phyloP scores from a whole-genome alignment of 2,113 vertebrate genomes.

The Odobenus rosmarus region DNA sequence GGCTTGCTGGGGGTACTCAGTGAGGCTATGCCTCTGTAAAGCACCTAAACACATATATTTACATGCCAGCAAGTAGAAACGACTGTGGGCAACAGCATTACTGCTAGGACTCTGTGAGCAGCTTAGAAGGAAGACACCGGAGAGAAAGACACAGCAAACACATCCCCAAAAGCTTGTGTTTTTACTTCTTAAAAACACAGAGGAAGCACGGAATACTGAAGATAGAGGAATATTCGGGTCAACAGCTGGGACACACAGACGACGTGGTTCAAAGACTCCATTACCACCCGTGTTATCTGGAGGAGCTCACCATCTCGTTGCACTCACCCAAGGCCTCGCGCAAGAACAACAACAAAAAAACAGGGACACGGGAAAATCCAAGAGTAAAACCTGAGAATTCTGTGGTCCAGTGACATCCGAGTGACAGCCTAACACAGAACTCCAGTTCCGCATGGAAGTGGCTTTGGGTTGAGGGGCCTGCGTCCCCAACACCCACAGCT shows the following conservation, averaged over 20 bases:
- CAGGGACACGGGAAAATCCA: neutral
- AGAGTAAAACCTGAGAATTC: neutral
- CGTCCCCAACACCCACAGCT: neutral
- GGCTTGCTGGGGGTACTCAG: neutral
- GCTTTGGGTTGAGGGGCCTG: neutral
- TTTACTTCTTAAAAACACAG: neutral
- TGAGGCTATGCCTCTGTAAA: neutral
- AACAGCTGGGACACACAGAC: neutral
- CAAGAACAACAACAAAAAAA: neutral
- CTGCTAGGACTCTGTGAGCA: neutral
- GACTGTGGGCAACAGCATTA: neutral
- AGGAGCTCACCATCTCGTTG: neutral
- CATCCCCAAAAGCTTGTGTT: neutral
- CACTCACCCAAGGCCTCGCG: neutral
- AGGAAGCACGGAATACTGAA: neutral
- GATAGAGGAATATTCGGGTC: fast-evolving
- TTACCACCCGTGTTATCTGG: neutral
- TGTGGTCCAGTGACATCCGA: neutral
- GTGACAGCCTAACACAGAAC: neutral
- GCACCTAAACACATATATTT: neutral
- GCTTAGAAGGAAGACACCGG: neutral
- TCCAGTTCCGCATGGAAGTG: neutral
- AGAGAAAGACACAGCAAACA: neutral
- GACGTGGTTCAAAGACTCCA: fast-evolving
- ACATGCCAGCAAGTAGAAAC: fast-evolving